Evolutionary conservation across 2,888 invertebrate genomes (phyloP), one percentile per base, ranked within the genome.

Genomic region (Nomada flava): DNA sequence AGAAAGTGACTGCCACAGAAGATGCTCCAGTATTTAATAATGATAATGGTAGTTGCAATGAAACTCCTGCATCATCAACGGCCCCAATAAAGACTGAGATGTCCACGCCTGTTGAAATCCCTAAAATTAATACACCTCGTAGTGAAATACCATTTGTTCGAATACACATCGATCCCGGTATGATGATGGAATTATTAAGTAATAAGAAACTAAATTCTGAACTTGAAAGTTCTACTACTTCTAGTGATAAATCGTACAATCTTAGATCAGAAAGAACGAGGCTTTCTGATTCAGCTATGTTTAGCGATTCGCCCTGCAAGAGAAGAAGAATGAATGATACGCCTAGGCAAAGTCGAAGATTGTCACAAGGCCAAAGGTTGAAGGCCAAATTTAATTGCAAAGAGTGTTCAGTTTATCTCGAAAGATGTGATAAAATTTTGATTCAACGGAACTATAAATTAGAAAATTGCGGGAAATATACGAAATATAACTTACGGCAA

Each of bases 121-220:
- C 23, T 9, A 2, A 10, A 18, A 13, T 10, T 29, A 3, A 20
- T 23, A 13, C 36, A 13, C 1, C 23, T 1, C 7, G 0, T 5
- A 10, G 7, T 3, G 47, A 70, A 15, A 53, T 47, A 44, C 87
- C 88, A n/a, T 78, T 88, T 52, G 83, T 86, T 20, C 59, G 69
- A 59, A 76, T 87, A 64, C 77, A 83, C 64, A 63, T 81, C 2
- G 36, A 82, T 60, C 47, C 82, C 1, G 18, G 83, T 2, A 65
- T 64, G 18, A 82, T 88, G 52, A 68, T 78, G 44, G 18, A 47
- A 13, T 74, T 87, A 42, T 13, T 84, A 10, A 53, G 59, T 0
- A n/a, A 20, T 0, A n/a, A 20, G 0, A 7, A 44, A 0, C 9
- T 60, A 36, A 52, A 74, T 50, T 2, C 15, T 2, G 55, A 74